Evolutionary conservation across 2,888 invertebrate species (phyloP).

Genomic region (Plagodis pulveraria): DNA sequence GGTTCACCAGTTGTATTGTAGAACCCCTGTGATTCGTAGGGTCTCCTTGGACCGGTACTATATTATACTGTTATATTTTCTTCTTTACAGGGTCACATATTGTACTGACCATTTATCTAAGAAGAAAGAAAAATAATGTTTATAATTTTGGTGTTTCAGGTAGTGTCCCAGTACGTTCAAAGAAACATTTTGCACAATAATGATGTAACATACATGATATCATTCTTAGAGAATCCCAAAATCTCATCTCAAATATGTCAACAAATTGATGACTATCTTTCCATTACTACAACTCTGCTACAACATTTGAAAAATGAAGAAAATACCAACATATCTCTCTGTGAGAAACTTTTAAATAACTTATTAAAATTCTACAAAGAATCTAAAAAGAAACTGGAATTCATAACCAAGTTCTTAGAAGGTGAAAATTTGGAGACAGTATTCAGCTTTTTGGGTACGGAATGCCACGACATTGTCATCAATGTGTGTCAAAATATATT

Average conservation of each 20-base stretch:
- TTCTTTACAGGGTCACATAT: too few relatives aligned
- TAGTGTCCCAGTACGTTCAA: slow-evolving; percentile 65
- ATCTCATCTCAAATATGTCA: slow-evolving; percentile 56
- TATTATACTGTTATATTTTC: too few relatives aligned
- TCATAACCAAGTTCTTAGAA: slow-evolving; percentile 63
- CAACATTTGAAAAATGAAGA: slow-evolving; percentile 53
- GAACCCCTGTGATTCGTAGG: too few relatives aligned
- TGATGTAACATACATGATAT: slow-evolving; percentile 55
- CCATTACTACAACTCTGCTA: slow-evolving; percentile 59
- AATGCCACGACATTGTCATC: slow-evolving; percentile 52
- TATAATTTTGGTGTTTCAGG: slow-evolving; percentile 51
- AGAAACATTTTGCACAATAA: slow-evolving; percentile 54
- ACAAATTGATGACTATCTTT: slow-evolving; percentile 63
- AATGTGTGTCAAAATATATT: slow-evolving; percentile 63
- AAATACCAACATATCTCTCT: slow-evolving; percentile 34
- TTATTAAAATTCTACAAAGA: slow-evolving; percentile 66
- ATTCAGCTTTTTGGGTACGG: slow-evolving; percentile 64
- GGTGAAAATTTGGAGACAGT: slow-evolving; percentile 68
- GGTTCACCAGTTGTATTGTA: too few relatives aligned
- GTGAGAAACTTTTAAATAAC: slow-evolving; percentile 57
- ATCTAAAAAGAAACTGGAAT: slow-evolving; percentile 72
- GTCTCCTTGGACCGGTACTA: too few relatives aligned
- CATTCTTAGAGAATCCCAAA: slow-evolving; percentile 68
- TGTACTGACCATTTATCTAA: too few relatives aligned
- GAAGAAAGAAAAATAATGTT: too few relatives aligned